Conservation (phyloP, 2,797 vertebrate species). For the Selene dorsalis region DNA sequence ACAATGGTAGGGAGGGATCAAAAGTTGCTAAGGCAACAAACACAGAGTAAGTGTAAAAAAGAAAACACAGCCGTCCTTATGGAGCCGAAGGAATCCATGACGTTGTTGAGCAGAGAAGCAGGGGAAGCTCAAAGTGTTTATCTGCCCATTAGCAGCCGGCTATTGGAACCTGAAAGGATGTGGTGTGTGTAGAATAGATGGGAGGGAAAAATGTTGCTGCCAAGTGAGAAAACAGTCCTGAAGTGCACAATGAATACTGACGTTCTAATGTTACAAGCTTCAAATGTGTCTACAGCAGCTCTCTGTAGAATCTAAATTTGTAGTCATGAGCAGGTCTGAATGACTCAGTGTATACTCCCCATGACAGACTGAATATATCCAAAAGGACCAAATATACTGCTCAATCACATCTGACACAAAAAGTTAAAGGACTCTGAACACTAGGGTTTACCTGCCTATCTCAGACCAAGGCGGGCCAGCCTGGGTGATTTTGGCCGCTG, state of each 20-base stretch:
- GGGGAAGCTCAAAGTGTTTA: slow-evolving; percentile 35
- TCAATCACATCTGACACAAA: too few relatives aligned
- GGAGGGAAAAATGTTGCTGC: neutral
- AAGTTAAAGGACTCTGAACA: too few relatives aligned
- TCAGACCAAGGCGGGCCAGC: too few relatives aligned
- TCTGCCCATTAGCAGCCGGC: slow-evolving; percentile 48
- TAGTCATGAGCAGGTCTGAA: neutral
- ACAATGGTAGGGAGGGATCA: slow-evolving; percentile 47
- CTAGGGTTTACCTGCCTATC: too few relatives aligned
- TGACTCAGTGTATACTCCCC: too few relatives aligned
- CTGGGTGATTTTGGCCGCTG: too few relatives aligned
- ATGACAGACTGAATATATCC: too few relatives aligned
- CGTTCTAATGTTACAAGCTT: neutral
- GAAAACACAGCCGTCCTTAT: slow-evolving; percentile 13
- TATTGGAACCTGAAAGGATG: slow-evolving; percentile 42
- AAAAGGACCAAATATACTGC: too few relatives aligned
- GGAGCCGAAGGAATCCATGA: slow-evolving; percentile 34
- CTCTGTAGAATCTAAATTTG: too few relatives aligned
- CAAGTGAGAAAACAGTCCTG: neutral
- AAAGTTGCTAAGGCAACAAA: slow-evolving; percentile 73
- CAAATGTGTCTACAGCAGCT: too few relatives aligned
- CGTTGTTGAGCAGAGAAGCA: neutral
- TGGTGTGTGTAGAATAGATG: neutral
- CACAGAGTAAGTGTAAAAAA: slow-evolving; percentile 7
- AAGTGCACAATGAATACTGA: neutral